Base-by-base conservation (phyloP, 2,888 invertebrate species). In the Heterodera filipjevi region DNA sequence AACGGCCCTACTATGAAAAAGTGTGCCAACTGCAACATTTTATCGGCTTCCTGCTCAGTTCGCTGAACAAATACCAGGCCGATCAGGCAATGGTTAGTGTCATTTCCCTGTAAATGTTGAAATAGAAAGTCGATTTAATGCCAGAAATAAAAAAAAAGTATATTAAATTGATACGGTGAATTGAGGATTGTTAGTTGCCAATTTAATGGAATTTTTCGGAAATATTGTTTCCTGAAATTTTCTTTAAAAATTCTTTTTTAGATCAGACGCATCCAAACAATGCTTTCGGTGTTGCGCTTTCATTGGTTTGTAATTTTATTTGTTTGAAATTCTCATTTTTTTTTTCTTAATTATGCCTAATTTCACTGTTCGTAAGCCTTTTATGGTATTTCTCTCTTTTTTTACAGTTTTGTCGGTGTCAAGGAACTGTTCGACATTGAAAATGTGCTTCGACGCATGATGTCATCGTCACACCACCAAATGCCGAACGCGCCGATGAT, bases 1-100 rank as follows among this genome's bases (percentile, higher is more conserved):
- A 80, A 66, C 81, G 79, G 22, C 73, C 75, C 10, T 80, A 80
- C 53, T 76, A 70, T 66, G 75, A 76, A 14, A 80, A 80, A 76
- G 79, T 80, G 16, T 79, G 78, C 27, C 79, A 80, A 39, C 39
- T 80, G 35, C 80, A 79, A 22, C 73, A 66, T 16, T 80, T 70
- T 46, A 46, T 72, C 32, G 71, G 64, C 32, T 71, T 79, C 30
- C 59, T 79, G 30, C 78, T 64, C 35, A 49, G 14, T n/a, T 27
- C 39, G 19, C 44, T 71, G 64, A 53, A 35, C 44, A 66, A 64
- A 35, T 80, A 46, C 27, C 46, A 64, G 44, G 19, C 30, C 30
- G 59, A 75, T 14, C n/a, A 0, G 19, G 33, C 22, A 16, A 75
- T 75, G 75, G 75, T 75, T 53, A 16, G 35, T 59, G 5, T n/a